Percentiles rank a stretch among this genome's conserved stretches.
These are phyloP conservation scores for Amitus sp. DNA, from an alignment of 2,888 invertebrate genomes.

Conservation along the genomic window DNA sequence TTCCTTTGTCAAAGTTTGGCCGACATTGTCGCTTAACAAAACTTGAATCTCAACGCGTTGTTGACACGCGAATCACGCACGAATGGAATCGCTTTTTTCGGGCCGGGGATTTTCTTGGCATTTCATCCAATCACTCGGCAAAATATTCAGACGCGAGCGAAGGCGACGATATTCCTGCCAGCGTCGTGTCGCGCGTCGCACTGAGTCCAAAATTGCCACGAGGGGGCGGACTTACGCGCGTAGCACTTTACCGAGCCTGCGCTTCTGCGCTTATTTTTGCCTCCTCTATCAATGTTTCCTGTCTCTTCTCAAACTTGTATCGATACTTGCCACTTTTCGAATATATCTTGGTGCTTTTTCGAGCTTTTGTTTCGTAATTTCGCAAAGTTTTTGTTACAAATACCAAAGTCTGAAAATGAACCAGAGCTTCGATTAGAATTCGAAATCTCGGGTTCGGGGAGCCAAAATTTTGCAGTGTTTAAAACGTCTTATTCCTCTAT, in stretches of 20 bases:
- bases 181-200: conserved; percentile 39
- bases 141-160: conserved; percentile 17
- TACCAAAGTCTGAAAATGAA: too few species aligned
- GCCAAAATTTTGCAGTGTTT: too few species aligned
- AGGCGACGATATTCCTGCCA: conserved; percentile 31
- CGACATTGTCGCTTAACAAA: conserved; percentile 13
- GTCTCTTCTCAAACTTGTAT: conserved; percentile 6
- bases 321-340: background rate
- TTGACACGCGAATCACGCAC: background rate
- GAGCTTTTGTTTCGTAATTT: background rate
- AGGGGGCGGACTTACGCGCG: conserved; percentile 38
- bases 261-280: conserved; percentile 18
- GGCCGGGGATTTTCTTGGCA: background rate
- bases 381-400: background rate
- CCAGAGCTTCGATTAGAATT: too few species aligned
- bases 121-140: background rate
- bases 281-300: conserved; percentile 18
- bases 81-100: background rate
- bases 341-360: background rate
- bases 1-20: conserved; percentile 17
- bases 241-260: conserved; percentile 30
- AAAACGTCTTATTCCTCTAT: too few species aligned
- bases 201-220: conserved; percentile 27
- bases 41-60: background rate
- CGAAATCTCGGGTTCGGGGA: too few species aligned